phyloP scores from a whole-genome alignment of 2,113 vertebrate genomes.

The Phrynosoma blainvillii region DNA sequence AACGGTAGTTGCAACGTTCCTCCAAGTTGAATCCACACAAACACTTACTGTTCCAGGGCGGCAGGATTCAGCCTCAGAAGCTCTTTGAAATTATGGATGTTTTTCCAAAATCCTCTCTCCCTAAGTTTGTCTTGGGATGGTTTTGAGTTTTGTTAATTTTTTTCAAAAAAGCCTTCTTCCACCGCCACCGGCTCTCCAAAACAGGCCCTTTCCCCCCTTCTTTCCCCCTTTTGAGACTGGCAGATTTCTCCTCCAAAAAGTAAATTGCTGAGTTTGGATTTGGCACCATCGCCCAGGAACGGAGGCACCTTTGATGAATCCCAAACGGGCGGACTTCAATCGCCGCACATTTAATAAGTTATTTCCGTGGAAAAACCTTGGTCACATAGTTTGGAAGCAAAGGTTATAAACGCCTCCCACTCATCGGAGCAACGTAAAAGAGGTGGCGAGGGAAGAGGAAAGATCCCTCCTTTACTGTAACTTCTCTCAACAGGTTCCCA shows the following conservation, averaged over 20 bases:
- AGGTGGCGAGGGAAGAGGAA: background rate
- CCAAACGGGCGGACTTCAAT: slow-evolving; percentile 74
- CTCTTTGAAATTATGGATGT: slow-evolving; percentile 1
- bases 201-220: background rate
- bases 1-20: slow-evolving; percentile 41
- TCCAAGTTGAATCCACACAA: slow-evolving; percentile 58
- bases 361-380: slow-evolving; percentile 83
- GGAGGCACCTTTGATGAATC: slow-evolving; percentile 72
- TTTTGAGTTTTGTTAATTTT: background rate
- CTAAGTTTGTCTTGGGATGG: slow-evolving; percentile 25
- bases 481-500: slow-evolving; percentile 61
- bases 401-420: slow-evolving; percentile 79
- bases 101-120: slow-evolving; percentile 38
- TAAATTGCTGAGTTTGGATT: slow-evolving; percentile 61
- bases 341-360: slow-evolving; percentile 78
- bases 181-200: fast-evolving
- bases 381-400: slow-evolving; percentile 77
- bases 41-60: slow-evolving; percentile 60
- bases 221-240: background rate
- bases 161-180: background rate
- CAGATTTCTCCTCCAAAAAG: slow-evolving; percentile 43
- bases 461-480: slow-evolving; percentile 65
- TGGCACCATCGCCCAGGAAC: slow-evolving; percentile 11
- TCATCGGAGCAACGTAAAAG: slow-evolving; percentile 76
- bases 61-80: slow-evolving; percentile 58